phyloP scores from a whole-genome alignment of 2,888 invertebrate genomes.

The Xiphydria camelus region DNA sequence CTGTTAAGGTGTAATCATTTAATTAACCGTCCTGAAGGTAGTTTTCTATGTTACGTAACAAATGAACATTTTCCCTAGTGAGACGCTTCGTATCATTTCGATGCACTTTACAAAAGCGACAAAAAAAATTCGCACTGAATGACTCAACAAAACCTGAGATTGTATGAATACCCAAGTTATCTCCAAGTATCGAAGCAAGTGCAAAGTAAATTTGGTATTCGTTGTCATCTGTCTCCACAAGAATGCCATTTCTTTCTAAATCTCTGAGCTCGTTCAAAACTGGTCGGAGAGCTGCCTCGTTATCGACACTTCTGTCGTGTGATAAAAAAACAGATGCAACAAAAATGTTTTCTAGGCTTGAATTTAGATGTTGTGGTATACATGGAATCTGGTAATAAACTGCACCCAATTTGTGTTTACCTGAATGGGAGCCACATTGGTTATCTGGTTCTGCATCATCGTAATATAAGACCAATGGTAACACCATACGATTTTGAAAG shows the following conservation, averaged over 20 bases:
- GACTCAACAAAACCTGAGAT: conserved; percentile 9
- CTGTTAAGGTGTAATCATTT: conserved; percentile 3
- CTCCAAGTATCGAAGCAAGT: conserved; percentile 9
- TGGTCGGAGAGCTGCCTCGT: conserved; percentile 13
- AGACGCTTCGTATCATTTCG: not conserved
- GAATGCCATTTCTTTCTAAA: conserved; percentile 20
- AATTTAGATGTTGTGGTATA: conserved; percentile 15
- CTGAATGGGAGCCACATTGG: conserved; percentile 20
- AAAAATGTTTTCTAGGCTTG: conserved; percentile 21
- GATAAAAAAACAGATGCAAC: conserved; percentile 16
- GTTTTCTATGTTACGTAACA: conserved; percentile 1
- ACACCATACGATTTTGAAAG: conserved; percentile 11
- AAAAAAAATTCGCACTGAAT: conserved; percentile 9
- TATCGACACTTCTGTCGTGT: conserved; percentile 13
- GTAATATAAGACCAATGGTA: conserved; percentile 21
- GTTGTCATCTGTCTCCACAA: conserved; percentile 4
- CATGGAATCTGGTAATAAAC: conserved; percentile 23
- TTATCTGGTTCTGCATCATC: conserved; percentile 22
- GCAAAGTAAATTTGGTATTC: conserved; percentile 2
- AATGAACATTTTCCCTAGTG: conserved; percentile 6
- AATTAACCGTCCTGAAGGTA: conserved; percentile 3
- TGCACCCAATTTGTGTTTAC: conserved; percentile 19
- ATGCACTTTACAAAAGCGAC: conserved; percentile 1
- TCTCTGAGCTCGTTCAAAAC: conserved; percentile 19
- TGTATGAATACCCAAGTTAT: conserved; percentile 13